Base-by-base conservation (phyloP, 1,140 invertebrate genomes). In the Acromyrmex charruanus region DNA sequence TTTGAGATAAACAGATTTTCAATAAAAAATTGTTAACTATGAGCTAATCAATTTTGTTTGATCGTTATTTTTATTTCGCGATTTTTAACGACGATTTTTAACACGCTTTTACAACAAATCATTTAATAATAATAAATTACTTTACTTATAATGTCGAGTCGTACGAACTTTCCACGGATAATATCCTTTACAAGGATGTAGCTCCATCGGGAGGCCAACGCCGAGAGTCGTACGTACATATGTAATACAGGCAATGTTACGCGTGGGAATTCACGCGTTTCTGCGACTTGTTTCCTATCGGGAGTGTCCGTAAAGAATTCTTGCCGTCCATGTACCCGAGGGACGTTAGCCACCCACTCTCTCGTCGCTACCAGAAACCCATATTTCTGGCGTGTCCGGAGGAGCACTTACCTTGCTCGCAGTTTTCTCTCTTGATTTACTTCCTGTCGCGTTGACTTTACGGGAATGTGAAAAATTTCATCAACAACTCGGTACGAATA, bases 251-350 rank as follows among this genome's bases (percentile, higher is more conserved):
- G 51, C 59, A 87, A 90, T 87, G 74, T 87, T 71, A 74, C 88
- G 82, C 75, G 88, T 72, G 88, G 84, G 88, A 87, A 89, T 89
- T 87, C 51, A n/a, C 88, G 61, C 58, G 63, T 89, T 87, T 58
- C 74, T 81, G 25, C 75, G 79, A 84, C 68, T 85, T 25, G 39
- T 74, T 49, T 65, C 69, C 68, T 71, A 79, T 77, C 88, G 87
- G 81, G 87, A 65, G 53, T 74, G 71, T 86, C 49, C 71, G 68
- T 81, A 89, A 89, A 89, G 88, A 89, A 89, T 18, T 63, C 35
- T 31, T 71, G 44, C n/a, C 63, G 55, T 39, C 21, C 49, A 18
- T 51, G 79, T 51, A 74, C 89, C 85, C 89, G 5, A n/a, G 85
- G n/a, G 85, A 68, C 63, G 58, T 63, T 51, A 51, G 55, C 71